These are phyloP conservation scores for Eutolmus rufibarbis DNA, from an alignment of 2,888 invertebrate genomes.

Conservation along the genomic window DNA sequence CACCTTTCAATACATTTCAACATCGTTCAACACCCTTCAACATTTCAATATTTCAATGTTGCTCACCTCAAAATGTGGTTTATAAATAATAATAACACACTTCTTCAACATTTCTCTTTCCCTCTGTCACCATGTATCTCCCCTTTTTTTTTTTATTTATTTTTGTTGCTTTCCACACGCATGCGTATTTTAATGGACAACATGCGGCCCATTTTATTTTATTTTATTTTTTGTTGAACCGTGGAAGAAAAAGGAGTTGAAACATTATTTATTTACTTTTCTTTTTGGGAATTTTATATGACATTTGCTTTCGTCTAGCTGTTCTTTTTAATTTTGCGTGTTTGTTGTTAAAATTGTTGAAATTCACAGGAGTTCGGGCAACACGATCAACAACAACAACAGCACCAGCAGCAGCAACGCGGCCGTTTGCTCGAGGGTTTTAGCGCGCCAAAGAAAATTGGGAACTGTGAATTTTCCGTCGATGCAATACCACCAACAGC, in stretches of 20 bases:
- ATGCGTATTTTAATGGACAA: too few relatives aligned
- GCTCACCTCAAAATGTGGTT: neutral
- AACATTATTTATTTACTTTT: neutral
- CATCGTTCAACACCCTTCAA: neutral
- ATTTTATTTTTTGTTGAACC: neutral
- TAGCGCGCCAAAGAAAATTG: conserved; percentile 42
- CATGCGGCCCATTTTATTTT: neutral
- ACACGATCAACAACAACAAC: conserved; percentile 24
- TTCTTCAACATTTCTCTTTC: too few relatives aligned
- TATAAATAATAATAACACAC: too few relatives aligned
- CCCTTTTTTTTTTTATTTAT: too few relatives aligned
- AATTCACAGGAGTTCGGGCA: conserved; percentile 41
- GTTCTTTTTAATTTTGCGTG: neutral
- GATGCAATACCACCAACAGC: neutral
- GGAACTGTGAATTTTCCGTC: conserved; percentile 32
- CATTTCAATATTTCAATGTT: neutral
- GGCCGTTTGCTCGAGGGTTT: conserved; percentile 41
- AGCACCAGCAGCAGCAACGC: conserved; percentile 20
- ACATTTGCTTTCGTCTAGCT: neutral
- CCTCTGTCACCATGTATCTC: too few relatives aligned
- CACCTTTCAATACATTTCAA: neutral
- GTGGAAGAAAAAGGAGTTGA: neutral
- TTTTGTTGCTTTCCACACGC: too few relatives aligned
- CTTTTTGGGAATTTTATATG: neutral
- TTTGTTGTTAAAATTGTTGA: neutral